These are phyloP conservation scores for Calameuta idolon DNA, from an alignment of 2,888 invertebrate species.

Conservation along the genomic window DNA sequence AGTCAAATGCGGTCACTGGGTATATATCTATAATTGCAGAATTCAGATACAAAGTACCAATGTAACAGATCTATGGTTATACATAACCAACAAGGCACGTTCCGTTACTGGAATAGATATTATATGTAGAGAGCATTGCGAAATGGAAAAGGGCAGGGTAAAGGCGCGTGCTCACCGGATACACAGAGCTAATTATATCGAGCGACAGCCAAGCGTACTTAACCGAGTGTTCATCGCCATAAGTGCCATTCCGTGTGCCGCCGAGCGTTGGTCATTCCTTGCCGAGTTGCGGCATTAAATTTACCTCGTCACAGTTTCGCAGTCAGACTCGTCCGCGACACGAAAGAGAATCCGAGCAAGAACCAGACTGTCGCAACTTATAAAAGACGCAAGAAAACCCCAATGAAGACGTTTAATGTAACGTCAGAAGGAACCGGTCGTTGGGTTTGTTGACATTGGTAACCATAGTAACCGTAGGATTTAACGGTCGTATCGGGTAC, in stretches of 20 bases:
- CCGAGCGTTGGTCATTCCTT: background rate
- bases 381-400: background rate
- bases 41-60: background rate
- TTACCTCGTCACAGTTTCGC: background rate
- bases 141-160: background rate
- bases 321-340: background rate
- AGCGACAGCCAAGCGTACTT: background rate
- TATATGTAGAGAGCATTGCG: background rate
- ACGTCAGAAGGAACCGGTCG: background rate
- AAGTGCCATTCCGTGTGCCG: background rate
- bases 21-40: background rate
- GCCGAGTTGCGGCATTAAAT: background rate
- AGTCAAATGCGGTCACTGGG: too few relatives aligned
- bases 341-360: background rate
- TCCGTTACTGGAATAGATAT: background rate
- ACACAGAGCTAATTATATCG: background rate
- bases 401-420: background rate
- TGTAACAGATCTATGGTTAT: background rate
- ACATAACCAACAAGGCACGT: background rate
- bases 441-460: background rate
- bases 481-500: background rate
- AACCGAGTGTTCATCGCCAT: background rate
- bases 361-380: background rate
- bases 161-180: background rate
- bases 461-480: background rate